Conservation (phyloP, 2,888 invertebrate genomes). For the Aporophyla nigra region DNA sequence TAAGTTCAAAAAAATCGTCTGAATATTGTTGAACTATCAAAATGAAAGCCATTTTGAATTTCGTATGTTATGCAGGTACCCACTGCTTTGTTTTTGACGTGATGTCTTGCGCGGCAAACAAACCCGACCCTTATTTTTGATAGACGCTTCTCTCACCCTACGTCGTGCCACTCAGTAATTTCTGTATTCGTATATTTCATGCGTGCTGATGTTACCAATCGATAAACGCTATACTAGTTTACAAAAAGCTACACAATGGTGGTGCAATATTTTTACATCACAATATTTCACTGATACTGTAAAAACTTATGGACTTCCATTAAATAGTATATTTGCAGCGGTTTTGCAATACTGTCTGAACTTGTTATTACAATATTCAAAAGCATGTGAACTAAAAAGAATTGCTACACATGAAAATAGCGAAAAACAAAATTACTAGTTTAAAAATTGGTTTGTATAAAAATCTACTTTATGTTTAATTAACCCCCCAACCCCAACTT, state of each 20-base stretch:
- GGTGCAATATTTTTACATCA: neutral
- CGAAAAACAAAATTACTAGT: neutral
- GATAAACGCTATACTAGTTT: slow-evolving; percentile 27
- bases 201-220: slow-evolving; percentile 70
- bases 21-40: too few species aligned
- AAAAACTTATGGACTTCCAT: too few species aligned
- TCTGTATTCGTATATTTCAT: slow-evolving; percentile 64
- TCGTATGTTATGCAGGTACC: too few species aligned
- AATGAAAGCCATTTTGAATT: too few species aligned
- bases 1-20: too few species aligned
- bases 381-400: neutral
- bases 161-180: slow-evolving; percentile 67
- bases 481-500: too few species aligned
- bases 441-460: too few species aligned
- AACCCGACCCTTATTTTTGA: slow-evolving; percentile 67
- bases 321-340: too few species aligned
- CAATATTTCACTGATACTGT: too few species aligned
- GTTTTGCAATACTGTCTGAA: neutral
- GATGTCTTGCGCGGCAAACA: slow-evolving; percentile 55
- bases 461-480: too few species aligned
- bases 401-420: too few species aligned
- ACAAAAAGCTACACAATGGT: slow-evolving; percentile 6
- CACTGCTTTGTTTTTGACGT: neutral
- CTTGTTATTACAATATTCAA: neutral
- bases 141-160: slow-evolving; percentile 71